These are phyloP conservation scores for Saccopteryx bilineata DNA, from an alignment of 2,113 vertebrate species.

Conservation along the genomic window DNA sequence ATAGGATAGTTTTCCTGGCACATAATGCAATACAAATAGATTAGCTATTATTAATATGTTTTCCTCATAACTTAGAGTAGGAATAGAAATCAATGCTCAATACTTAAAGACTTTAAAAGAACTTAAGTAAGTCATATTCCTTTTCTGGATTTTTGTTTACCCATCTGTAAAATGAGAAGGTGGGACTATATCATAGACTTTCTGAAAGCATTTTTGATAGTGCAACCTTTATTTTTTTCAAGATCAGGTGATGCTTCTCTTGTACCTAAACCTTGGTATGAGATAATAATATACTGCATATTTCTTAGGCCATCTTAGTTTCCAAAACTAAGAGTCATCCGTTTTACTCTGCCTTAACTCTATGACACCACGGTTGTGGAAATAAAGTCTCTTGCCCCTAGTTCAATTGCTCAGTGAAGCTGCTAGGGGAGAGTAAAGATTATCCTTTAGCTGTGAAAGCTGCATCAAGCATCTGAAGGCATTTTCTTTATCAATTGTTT, in stretches of 20 bases:
- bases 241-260: conserved; percentile 7
- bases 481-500: conserved; percentile 57
- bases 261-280: not conserved
- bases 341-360: conserved; percentile 39
- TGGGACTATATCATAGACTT: conserved; percentile 10
- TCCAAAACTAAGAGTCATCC: not conserved
- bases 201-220: conserved; percentile 22
- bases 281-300: not conserved
- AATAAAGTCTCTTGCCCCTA: conserved; percentile 32
- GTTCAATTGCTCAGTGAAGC: conserved; percentile 57
- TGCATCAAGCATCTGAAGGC: conserved; percentile 42
- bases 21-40: not conserved
- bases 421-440: not conserved
- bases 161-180: conserved; percentile 41
- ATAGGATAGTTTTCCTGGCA: not conserved
- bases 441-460: conserved; percentile 40
- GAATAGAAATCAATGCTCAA: conserved; percentile 40
- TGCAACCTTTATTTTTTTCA: not conserved
- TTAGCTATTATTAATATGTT: conserved; percentile 21
- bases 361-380: not conserved
- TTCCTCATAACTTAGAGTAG: conserved; percentile 22
- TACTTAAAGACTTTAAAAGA: conserved; percentile 44
- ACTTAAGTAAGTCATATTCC: not conserved
- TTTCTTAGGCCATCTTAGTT: not conserved
- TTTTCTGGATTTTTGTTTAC: conserved; percentile 9